These are phyloP conservation scores for Dendrolimus pini DNA, from an alignment of 2,888 invertebrate species.

Conservation along the genomic window DNA sequence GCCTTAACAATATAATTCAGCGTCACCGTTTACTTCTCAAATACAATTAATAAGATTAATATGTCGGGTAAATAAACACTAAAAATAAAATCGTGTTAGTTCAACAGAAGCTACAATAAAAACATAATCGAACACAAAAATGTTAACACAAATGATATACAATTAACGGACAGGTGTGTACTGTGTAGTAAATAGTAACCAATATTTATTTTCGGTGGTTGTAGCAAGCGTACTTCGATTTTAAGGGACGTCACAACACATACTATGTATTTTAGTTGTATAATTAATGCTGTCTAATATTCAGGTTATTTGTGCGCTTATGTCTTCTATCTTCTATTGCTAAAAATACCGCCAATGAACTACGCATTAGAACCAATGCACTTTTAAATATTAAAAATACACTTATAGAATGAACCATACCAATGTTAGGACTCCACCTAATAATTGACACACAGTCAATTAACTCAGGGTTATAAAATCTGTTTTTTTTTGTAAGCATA, in stretches of 20 bases:
- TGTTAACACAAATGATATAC: constrained; percentile 37
- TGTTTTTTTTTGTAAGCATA: no score
- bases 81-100: constrained; percentile 55
- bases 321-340: constrained; percentile 10
- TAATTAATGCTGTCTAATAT: constrained; percentile 5
- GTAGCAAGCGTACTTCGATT: constrained; percentile 40
- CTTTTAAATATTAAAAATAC: no score
- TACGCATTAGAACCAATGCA: not conserved
- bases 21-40: constrained; percentile 4
- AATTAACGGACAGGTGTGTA: constrained; percentile 42
- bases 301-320: constrained; percentile 19
- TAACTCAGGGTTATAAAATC: no score
- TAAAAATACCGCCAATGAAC: constrained; percentile 4
- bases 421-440: no score
- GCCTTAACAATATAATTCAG: no score
- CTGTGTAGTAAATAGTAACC: constrained; percentile 17
- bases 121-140: constrained; percentile 38
- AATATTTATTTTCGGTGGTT: constrained; percentile 39
- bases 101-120: constrained; percentile 14
- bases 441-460: no score
- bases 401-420: no score
- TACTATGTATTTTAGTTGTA: constrained; percentile 33
- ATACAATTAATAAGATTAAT: constrained; percentile 49
- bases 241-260: constrained; percentile 65
- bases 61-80: constrained; percentile 55